Evolutionary conservation across 2,888 invertebrate genomes (phyloP), one percentile per base, ranked within the genome.

Genomic region (Andrena chrysosceles): DNA sequence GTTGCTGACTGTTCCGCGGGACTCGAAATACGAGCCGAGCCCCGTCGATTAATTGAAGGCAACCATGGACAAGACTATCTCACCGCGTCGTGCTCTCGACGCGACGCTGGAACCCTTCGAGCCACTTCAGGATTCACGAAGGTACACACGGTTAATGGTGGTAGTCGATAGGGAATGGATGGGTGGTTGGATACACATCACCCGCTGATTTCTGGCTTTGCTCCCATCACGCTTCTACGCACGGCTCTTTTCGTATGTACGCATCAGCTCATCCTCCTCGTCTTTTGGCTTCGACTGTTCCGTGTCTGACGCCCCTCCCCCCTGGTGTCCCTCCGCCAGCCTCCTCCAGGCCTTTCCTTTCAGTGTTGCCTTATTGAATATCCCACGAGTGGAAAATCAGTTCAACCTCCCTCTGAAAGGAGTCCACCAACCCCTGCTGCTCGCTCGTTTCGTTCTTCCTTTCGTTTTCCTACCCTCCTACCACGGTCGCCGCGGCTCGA

Each of bases 331-430:
- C 83, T 78, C 81, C 83, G 85, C 56, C 85, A 89, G 87, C 85
- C 89, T 91, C 89, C 91, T 91, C 86, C 84, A 86, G 85, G 80
- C 86, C 89, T 91, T 91, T 85, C 91, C 91, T 91, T 92, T 93
- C 91, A 91, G 80, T 90, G 90, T 90, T 92, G 91, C 92, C 90
- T 93, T 93, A 93, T 93, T 93, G 93, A 93, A 93, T 93, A 93
- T 92, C 91, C 91, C 92, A 90, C 91, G 89, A 93, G 92, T 92
- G 93, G 93, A 92, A 92, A 92, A 93, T 93, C 92, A 91, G 92
- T 92, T 90, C 83, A 91, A 89, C 89, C 85, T 85, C 84, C 84
- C 77, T 56, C 56, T 91, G 91, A 92, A 92, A 91, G 90, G 89
- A 87, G 89, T 84, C 85, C 86, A 82, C 87, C 85, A 86, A 88